Evolutionary conservation across 2,888 invertebrate genomes (phyloP).

Genomic region (Dasypogon diadema): DNA sequence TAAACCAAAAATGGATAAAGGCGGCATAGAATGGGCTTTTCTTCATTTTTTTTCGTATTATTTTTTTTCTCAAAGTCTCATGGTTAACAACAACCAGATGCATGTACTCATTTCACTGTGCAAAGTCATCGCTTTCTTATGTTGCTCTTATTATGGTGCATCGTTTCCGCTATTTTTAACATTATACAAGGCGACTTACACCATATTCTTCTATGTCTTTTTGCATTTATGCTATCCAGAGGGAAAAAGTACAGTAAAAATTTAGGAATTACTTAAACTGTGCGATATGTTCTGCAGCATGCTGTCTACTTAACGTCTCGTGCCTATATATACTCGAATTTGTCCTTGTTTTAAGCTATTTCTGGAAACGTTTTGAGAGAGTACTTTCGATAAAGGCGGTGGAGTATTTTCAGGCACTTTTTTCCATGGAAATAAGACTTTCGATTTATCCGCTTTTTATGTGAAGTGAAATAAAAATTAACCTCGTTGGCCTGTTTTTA

Average conservation of each 20-base stretch:
- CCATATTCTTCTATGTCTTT: background rate
- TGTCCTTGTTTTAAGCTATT: constrained; percentile 40
- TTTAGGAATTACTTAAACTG: constrained; percentile 27
- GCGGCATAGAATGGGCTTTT: background rate
- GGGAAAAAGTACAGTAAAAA: background rate
- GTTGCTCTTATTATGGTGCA: background rate
- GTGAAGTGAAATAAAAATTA: no score
- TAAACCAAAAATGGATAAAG: constrained; percentile 40
- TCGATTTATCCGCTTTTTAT: no score
- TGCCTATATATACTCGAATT: constrained; percentile 38
- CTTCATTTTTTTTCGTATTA: constrained; percentile 13
- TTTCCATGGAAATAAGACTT: background rate
- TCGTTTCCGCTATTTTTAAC: constrained; percentile 46
- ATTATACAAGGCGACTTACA: constrained; percentile 24
- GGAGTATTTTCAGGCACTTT: background rate
- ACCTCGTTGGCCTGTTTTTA: no score
- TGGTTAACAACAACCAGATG: constrained; percentile 29
- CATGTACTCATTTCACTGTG: constrained; percentile 19
- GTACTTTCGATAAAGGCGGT: constrained; percentile 24
- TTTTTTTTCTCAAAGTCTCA: constrained; percentile 3
- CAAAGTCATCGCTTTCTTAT: constrained; percentile 16
- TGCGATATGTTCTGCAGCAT: constrained; percentile 5
- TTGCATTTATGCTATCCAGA: background rate
- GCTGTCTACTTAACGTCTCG: constrained; percentile 34
- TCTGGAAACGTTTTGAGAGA: constrained; percentile 11